These are phyloP conservation scores for Reticulitermes lucifugus DNA, from an alignment of 2,888 invertebrate species.

Conservation along the genomic window DNA sequence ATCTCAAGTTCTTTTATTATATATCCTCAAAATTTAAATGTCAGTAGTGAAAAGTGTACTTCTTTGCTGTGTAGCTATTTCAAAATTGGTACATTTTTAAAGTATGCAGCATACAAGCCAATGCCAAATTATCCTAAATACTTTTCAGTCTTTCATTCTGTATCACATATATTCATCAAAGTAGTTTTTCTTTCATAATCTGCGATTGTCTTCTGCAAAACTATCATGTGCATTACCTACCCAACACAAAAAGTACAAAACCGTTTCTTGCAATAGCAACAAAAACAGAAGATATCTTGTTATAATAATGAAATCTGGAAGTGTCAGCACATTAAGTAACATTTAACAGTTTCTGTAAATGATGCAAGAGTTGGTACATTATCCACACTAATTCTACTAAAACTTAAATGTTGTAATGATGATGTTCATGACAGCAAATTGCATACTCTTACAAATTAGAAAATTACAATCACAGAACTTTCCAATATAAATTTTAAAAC, in stretches of 20 bases:
- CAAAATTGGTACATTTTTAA: neutral
- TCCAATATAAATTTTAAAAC: too few relatives aligned
- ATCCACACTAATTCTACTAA: too few relatives aligned
- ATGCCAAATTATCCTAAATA: neutral
- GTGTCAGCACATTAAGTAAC: too few relatives aligned
- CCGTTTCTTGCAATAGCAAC: neutral
- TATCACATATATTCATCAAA: neutral
- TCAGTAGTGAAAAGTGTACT: neutral
- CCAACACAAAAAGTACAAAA: neutral
- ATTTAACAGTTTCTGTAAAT: neutral
- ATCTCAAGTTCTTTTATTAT: neutral
- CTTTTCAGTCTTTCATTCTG: neutral
- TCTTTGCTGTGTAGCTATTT: neutral
- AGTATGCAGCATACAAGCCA: neutral
- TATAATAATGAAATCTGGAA: too few relatives aligned
- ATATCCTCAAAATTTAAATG: neutral
- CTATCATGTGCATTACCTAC: neutral
- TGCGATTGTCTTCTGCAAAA: constrained; percentile 1
- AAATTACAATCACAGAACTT: too few relatives aligned
- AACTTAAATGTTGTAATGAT: too few relatives aligned
- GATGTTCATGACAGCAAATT: too few relatives aligned
- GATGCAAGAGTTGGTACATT: too few relatives aligned
- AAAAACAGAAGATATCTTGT: too few relatives aligned
- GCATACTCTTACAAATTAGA: too few relatives aligned
- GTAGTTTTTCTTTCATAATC: neutral